These are phyloP conservation scores for Pollachius pollachius DNA, from an alignment of 2,113 vertebrate genomes.

Conservation along the genomic window DNA sequence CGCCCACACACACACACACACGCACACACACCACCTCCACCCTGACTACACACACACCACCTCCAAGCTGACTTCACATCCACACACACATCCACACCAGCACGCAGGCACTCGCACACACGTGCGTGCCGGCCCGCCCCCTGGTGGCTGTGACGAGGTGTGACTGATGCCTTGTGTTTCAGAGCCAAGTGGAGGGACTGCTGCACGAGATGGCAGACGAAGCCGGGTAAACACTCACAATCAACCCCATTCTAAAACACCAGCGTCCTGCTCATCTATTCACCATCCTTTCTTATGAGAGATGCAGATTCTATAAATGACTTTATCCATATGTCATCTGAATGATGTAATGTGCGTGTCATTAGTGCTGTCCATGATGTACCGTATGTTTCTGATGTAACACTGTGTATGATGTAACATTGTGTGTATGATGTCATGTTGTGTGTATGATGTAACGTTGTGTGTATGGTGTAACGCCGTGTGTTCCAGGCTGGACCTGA, in stretches of 20 bases:
- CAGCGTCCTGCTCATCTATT: background rate
- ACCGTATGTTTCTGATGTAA: background rate
- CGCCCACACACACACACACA: no score
- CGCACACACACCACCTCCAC: no score
- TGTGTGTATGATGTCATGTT: conserved; percentile 12
- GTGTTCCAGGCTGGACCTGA: conserved; percentile 85
- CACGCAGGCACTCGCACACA: no score
- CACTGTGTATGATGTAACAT: background rate
- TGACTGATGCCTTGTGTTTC: conserved; percentile 41
- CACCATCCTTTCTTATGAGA: background rate
- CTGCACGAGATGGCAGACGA: conserved; percentile 93
- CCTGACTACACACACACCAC: no score
- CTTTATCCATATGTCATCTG: background rate
- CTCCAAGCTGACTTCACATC: no score
- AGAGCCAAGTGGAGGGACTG: conserved; percentile 88
- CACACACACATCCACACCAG: no score
- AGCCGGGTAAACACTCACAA: conserved; percentile 80
- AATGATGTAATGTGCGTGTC: conserved; percentile 11
- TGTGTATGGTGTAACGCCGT: background rate
- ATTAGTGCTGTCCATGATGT: background rate
- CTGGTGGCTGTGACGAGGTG: background rate
- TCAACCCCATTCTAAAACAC: no score
- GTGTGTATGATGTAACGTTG: background rate
- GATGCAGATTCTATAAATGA: background rate
- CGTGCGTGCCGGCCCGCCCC: no score